Evolutionary conservation across 2,113 vertebrate genomes (phyloP).

Genomic region (Elaphurus davidianus): DNA sequence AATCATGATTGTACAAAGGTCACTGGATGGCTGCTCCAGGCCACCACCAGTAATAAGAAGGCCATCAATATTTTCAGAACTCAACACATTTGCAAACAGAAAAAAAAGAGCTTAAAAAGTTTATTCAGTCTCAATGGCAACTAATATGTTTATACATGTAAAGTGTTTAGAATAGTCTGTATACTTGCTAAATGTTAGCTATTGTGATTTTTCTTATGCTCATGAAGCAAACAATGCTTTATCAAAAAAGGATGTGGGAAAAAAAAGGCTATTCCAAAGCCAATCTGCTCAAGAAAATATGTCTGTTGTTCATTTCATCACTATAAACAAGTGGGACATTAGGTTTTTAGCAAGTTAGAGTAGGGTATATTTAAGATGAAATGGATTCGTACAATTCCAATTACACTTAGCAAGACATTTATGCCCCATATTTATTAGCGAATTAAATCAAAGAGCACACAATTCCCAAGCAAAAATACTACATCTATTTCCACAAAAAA

Average conservation of each 20-base stretch:
- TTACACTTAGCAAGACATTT: background rate
- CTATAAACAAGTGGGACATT: background rate
- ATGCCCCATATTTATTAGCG: background rate
- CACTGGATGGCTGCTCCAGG: background rate
- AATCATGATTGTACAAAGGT: constrained; percentile 31
- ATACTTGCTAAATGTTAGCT: background rate
- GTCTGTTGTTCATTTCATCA: background rate
- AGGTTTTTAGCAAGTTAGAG: background rate
- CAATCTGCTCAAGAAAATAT: background rate
- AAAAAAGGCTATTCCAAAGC: background rate
- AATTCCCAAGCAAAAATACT: background rate
- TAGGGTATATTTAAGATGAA: background rate
- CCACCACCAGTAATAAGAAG: background rate
- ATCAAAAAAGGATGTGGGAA: background rate
- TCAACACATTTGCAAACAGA: background rate
- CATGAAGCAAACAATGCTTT: background rate
- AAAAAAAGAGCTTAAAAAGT: background rate
- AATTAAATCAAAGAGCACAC: background rate
- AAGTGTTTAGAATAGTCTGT: background rate
- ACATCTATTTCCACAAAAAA: background rate
- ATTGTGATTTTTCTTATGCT: background rate
- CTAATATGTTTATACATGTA: background rate
- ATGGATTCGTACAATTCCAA: background rate
- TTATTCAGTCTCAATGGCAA: background rate
- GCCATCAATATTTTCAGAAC: constrained; percentile 37